Percentiles rank a stretch among this genome's conserved stretches.
These are phyloP conservation scores for Sakesphorus luctuosus DNA, from an alignment of 2,113 vertebrate species.

Conservation along the genomic window DNA sequence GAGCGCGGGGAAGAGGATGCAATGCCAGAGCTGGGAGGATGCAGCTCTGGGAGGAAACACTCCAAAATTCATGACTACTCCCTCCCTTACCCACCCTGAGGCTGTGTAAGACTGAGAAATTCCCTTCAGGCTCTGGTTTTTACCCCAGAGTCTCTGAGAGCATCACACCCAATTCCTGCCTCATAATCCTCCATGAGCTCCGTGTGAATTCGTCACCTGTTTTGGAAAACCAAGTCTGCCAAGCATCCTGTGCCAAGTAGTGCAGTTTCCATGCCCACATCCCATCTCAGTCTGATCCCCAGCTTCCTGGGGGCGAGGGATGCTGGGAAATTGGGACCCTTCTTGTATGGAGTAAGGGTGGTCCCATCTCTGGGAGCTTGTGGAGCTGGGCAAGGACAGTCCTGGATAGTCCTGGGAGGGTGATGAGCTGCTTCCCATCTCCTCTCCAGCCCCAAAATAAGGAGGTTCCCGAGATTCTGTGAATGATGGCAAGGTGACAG, in stretches of 20 bases:
- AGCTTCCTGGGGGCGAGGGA: accelerated
- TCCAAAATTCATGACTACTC: background rate
- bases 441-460: background rate
- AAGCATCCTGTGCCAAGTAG: background rate
- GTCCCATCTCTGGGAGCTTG: background rate
- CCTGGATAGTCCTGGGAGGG: accelerated
- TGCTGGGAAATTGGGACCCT: accelerated
- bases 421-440: background rate
- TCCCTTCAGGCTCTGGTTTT: background rate
- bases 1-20: background rate
- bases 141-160: background rate
- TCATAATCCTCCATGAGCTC: background rate
- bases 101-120: background rate
- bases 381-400: background rate
- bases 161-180: background rate
- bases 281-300: accelerated
- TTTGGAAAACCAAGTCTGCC: background rate
- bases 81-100: background rate
- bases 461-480: accelerated
- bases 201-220: background rate
- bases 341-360: background rate
- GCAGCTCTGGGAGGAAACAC: background rate
- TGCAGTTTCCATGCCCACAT: background rate
- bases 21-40: background rate
- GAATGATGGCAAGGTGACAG: background rate